Conservation (phyloP, 2,888 invertebrate genomes). For the Tipula helvola region DNA sequence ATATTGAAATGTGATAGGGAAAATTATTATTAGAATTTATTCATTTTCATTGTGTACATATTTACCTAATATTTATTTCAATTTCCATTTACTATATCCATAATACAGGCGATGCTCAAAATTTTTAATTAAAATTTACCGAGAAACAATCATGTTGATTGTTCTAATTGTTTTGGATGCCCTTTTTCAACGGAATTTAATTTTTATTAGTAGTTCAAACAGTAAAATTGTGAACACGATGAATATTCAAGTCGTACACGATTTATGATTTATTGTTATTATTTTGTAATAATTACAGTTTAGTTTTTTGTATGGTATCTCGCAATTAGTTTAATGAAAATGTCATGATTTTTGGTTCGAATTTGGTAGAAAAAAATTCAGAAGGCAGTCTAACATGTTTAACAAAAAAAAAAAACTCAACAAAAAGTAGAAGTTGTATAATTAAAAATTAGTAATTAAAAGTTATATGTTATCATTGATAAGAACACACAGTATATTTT, state of each 20-base stretch:
- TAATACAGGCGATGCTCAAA: too few relatives aligned
- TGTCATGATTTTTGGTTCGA: background rate
- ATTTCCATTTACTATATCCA: too few relatives aligned
- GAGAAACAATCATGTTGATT: too few relatives aligned
- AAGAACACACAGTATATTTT: background rate
- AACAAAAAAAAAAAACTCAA: background rate
- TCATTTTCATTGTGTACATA: too few relatives aligned
- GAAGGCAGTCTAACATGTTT: background rate
- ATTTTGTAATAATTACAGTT: background rate
- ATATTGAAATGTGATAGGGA: too few relatives aligned
- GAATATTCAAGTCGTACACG: background rate
- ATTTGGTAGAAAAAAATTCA: background rate
- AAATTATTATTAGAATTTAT: too few relatives aligned
- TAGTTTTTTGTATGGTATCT: background rate
- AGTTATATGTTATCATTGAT: background rate
- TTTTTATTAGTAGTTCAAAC: background rate
- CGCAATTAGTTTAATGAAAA: background rate
- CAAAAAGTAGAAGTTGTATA: background rate
- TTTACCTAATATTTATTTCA: too few relatives aligned
- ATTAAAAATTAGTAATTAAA: background rate
- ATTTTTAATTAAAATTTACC: too few relatives aligned
- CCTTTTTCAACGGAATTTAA: too few relatives aligned
- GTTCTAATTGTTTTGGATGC: too few relatives aligned
- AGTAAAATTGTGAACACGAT: background rate
- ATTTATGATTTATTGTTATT: background rate